Base-by-base conservation (phyloP, 2,797 vertebrate genomes). In the Pangasius larnaudii region DNA sequence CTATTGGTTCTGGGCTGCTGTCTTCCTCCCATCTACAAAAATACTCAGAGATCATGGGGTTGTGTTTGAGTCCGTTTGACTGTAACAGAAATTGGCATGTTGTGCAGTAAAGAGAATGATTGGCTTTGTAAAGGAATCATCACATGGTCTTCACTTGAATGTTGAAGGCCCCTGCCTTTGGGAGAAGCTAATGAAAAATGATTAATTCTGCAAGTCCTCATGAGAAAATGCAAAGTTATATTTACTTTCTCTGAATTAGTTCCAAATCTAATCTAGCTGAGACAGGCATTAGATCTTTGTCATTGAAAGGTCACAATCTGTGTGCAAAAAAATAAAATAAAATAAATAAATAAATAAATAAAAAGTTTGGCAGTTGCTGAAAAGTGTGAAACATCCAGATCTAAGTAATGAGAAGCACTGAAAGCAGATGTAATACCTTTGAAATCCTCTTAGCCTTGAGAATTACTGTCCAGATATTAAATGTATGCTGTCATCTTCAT, bases 81-180 rank as follows among this genome's bases (percentile, higher is more conserved):
- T 92, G 89, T 89, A 92, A 92, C 91, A 89, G 91, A 88, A 91
- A 90, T 82, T 89, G 93, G 91, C 90, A 75, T 91, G 88, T 39
- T 92, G 91, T 42, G 91, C 93, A 94, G 92, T 93, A 93, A 93
- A 93, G 91, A 94, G 51, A 78, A 79, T 33, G 30, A 22, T n/a
- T 90, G 90, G 90, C 92, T 91, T 93, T 85, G 92, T 19, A 18
- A 33, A n/a, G 46, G 42, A 86, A 3, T 24, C 51, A 53, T 58
- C 65, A 59, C 63, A 79, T 22, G 18, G 83, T 82, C 53, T 78
- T 51, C 69, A 83, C 22, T 14, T 61, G 51, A 56, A 80, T 36
- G 61, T 61, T 88, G 53, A 83, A 63, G 59, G 39, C 18, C 22
- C 18, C 30, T 42, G 36, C 36, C 36, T 88, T 77, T 24, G 27